Percentiles rank a stretch among this genome's conserved stretches.
Evolutionary conservation across 2,888 invertebrate genomes (phyloP).

Genomic region (Enoplolaimus lenunculus): DNA sequence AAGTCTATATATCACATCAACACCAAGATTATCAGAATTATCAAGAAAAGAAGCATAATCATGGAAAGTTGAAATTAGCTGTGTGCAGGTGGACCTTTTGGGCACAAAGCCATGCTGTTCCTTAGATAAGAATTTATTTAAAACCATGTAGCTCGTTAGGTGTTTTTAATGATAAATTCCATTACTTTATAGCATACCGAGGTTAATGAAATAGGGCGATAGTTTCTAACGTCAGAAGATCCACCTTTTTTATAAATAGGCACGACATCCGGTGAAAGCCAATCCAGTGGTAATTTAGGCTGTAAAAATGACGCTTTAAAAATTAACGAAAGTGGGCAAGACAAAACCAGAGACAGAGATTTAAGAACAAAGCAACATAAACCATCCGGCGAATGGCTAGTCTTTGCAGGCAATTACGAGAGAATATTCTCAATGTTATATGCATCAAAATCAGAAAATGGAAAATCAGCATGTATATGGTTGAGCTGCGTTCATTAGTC

Average conservation of each 20-base stretch:
- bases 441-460: neutral
- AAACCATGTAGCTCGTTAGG: neutral
- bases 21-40: neutral
- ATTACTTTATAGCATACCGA: slow-evolving; percentile 3
- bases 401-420: neutral
- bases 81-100: slow-evolving; percentile 4
- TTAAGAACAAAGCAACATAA: neutral
- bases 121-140: neutral
- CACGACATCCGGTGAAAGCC: slow-evolving; percentile 1
- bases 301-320: neutral
- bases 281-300: neutral
- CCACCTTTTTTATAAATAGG: slow-evolving; percentile 11
- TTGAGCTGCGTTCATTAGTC: neutral
- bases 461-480: neutral
- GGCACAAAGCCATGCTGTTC: neutral
- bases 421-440: neutral
- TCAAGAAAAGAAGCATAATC: slow-evolving; percentile 1
- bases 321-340: slow-evolving; percentile 5
- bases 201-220: slow-evolving; percentile 4
- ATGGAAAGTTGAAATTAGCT: neutral
- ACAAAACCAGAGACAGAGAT: slow-evolving; percentile 1
- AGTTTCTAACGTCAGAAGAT: slow-evolving; percentile 8
- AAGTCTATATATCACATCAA: slow-evolving; percentile 3
- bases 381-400: slow-evolving; percentile 4
- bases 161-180: neutral